Conservation (phyloP, 2,888 invertebrate genomes). For the Heliconius charithonia region DNA sequence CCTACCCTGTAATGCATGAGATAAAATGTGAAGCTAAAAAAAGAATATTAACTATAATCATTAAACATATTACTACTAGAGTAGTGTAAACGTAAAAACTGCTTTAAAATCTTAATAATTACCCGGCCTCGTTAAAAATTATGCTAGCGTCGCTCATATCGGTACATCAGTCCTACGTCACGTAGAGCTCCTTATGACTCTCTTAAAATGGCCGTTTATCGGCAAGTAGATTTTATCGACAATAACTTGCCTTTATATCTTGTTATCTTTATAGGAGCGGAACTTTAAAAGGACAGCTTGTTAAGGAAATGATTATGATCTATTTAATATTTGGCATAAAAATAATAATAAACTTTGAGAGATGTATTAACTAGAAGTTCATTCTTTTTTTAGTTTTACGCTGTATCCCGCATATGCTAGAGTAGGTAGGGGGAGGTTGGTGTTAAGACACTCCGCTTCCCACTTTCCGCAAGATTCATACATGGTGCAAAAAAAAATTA, state of each 20-base stretch:
- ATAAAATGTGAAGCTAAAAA: too few relatives aligned
- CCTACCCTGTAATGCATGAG: too few relatives aligned
- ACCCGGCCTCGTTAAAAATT: constrained; percentile 4
- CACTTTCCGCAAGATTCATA: too few relatives aligned
- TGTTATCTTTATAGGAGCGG: constrained; percentile 14
- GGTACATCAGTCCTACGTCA: constrained; percentile 22
- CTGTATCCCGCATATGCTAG: too few relatives aligned
- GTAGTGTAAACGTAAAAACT: background rate
- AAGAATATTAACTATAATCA: too few relatives aligned
- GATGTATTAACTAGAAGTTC: too few relatives aligned
- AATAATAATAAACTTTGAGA: background rate
- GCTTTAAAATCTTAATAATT: background rate
- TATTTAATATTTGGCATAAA: constrained; percentile 1
- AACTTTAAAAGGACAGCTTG: constrained; percentile 12
- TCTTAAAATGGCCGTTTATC: constrained; percentile 26
- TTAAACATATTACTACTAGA: background rate
- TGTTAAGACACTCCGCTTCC: too few relatives aligned
- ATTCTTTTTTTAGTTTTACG: too few relatives aligned
- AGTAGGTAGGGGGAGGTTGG: too few relatives aligned
- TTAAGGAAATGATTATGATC: background rate
- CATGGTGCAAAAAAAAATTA: too few relatives aligned
- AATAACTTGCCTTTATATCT: constrained; percentile 20
- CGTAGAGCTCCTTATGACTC: constrained; percentile 23
- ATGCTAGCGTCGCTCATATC: constrained; percentile 20
- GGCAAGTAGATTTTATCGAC: constrained; percentile 21